Base-by-base conservation (phyloP, 2,888 invertebrate genomes). In the Drosophila longiperda region DNA sequence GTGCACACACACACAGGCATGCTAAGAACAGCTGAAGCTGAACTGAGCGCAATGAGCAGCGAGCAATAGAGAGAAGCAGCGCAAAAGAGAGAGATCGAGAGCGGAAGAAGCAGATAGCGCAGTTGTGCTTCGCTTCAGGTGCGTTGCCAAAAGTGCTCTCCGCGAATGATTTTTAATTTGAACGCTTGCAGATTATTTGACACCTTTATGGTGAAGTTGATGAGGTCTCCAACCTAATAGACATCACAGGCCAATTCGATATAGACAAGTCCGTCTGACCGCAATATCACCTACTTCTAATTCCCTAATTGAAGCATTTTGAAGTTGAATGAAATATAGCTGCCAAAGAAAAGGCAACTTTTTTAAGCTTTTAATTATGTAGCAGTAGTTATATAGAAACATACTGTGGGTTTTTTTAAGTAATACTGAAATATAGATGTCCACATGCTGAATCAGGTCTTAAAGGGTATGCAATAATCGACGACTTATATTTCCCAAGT, bases 41-140 rank as follows among this genome's bases (percentile, higher is more conserved):
- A 70, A 57, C 57, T 57, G 71, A 48, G 53, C 32, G 71, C 63
- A 58, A 29, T 5, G 15, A 15, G 23, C 12, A 49, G 62, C 6
- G 6, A 3, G 15, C 29, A 17, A 26, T 6, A 26, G n/a, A 20
- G 26, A 11, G 48, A 42, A 36, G 33, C 49, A 34, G 73, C 9
- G 26, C 26, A 26, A 26, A 26, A 26, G 11, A 6, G 40, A 55
- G 55, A 5, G 23, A 4, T 29, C 29, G 38, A 4, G 58, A 23
- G n/a, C 40, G 26, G n/a, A n/a, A 45, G 23, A 45, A 15, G 15
- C 57, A 17, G 36, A 45, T 12, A 23, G 23, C 23, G 23, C 64
- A 62, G 23, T 23, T 45, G 23, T 15, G 50, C 36, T 67, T 61
- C 65, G 26, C 57, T 58, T 74, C 48, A 68, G 75, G 61, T 72